phyloP scores from a whole-genome alignment of 2,888 invertebrate genomes.

The Eupeodes luniger region DNA sequence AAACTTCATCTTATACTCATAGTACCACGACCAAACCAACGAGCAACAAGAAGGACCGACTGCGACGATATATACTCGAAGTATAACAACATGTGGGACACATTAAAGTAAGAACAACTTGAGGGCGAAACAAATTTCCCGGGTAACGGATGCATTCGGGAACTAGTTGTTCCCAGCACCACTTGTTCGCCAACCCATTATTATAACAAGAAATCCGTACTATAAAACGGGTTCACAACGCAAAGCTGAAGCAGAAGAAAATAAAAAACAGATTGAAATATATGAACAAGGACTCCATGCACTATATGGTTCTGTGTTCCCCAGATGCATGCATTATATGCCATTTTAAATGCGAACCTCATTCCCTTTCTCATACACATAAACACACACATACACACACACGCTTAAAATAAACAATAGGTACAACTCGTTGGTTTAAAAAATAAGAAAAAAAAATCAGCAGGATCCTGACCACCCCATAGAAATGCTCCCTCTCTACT shows the following conservation, averaged over 20 bases:
- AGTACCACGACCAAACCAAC: not conserved
- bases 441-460: not conserved
- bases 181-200: slow-evolving; percentile 69
- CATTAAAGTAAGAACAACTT: slow-evolving; percentile 61
- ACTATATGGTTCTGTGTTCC: slow-evolving; percentile 21
- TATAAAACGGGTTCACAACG: slow-evolving; percentile 21
- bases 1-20: slow-evolving; percentile 41
- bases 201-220: slow-evolving; percentile 70
- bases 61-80: not conserved
- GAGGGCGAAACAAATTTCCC: slow-evolving; percentile 55
- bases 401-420: slow-evolving; percentile 30
- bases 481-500: slow-evolving; percentile 18
- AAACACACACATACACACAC: slow-evolving; percentile 38
- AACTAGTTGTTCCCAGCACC: slow-evolving; percentile 45
- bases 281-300: not conserved
- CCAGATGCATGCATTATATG: slow-evolving; percentile 66
- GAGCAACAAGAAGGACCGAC: too few species aligned
- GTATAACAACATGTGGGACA: slow-evolving; percentile 63
- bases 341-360: slow-evolving; percentile 31
- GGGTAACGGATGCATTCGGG: slow-evolving; percentile 63
- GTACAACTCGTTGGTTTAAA: slow-evolving; percentile 13
- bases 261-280: slow-evolving; percentile 1
- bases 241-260: not conserved
- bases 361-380: not conserved
- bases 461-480: slow-evolving; percentile 27